Evolutionary conservation across 2,797 vertebrate genomes (phyloP).

Genomic region (Hydrolagus colliei): DNA sequence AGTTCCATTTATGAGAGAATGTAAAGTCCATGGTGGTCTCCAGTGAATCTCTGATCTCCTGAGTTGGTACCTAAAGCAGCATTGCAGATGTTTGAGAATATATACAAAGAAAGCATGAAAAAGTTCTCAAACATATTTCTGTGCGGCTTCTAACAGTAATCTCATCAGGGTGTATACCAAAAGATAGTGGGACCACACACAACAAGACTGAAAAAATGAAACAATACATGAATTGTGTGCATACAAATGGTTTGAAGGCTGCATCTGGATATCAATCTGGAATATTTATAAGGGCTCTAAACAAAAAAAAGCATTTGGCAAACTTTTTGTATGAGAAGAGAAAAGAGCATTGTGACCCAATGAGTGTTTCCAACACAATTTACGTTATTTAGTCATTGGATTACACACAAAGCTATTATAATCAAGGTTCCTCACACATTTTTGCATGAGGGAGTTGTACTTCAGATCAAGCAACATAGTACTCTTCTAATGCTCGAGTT

Average conservation of each 20-base stretch:
- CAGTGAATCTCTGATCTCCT: neutral
- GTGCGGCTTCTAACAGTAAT: neutral
- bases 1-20: neutral
- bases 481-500: no score
- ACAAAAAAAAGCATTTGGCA: neutral
- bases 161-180: neutral
- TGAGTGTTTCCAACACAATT: no score
- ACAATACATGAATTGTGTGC: neutral
- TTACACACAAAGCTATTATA: no score
- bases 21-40: neutral
- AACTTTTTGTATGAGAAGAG: neutral
- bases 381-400: no score
- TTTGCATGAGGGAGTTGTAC: no score
- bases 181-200: neutral
- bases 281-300: neutral
- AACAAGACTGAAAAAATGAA: neutral
- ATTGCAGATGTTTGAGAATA: neutral
- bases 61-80: neutral
- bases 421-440: no score
- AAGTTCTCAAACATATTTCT: constrained; percentile 3
- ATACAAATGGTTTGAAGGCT: neutral
- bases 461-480: no score
- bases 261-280: neutral
- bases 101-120: neutral
- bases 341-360: no score